These are phyloP conservation scores for Blomia tropicalis DNA, from an alignment of 2,888 invertebrate genomes.

Conservation along the genomic window DNA sequence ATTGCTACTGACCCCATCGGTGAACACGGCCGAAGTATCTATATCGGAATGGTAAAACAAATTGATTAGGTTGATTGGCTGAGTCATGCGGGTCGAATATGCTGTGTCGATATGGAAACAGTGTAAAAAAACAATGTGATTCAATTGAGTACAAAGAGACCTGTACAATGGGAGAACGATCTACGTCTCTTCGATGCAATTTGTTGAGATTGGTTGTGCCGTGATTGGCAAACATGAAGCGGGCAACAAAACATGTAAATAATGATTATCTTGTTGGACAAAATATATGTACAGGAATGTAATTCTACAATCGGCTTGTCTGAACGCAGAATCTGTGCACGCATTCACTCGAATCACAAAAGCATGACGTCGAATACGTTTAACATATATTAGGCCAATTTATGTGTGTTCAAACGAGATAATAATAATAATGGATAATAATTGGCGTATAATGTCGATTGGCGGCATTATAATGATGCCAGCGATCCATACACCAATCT, in stretches of 20 bases:
- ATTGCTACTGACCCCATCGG: constrained; percentile 5
- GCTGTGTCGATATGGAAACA: background rate
- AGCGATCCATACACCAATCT: too few relatives aligned
- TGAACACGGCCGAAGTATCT: background rate
- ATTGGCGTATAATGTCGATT: too few relatives aligned
- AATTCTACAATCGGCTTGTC: too few relatives aligned
- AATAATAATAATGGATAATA: too few relatives aligned
- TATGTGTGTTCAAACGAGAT: too few relatives aligned
- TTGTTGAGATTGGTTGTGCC: constrained; percentile 19
- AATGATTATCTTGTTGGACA: background rate
- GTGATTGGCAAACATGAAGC: constrained; percentile 22
- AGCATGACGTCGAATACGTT: too few relatives aligned
- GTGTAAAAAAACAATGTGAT: background rate
- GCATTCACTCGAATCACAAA: too few relatives aligned
- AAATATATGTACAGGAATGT: too few relatives aligned
- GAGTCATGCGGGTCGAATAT: background rate
- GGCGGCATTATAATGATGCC: too few relatives aligned
- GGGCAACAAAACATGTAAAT: constrained; percentile 22
- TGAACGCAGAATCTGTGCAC: too few relatives aligned
- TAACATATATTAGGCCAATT: too few relatives aligned
- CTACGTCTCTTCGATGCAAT: background rate
- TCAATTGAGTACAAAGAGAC: background rate
- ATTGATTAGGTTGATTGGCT: background rate
- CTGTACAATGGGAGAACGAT: background rate
- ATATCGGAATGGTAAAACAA: constrained; percentile 1